A percentile compares a stretch with the other conserved stretches of the same genome.
Evolutionary conservation across 2,797 vertebrate species (phyloP).

Genomic region (Liparis tanakae): DNA sequence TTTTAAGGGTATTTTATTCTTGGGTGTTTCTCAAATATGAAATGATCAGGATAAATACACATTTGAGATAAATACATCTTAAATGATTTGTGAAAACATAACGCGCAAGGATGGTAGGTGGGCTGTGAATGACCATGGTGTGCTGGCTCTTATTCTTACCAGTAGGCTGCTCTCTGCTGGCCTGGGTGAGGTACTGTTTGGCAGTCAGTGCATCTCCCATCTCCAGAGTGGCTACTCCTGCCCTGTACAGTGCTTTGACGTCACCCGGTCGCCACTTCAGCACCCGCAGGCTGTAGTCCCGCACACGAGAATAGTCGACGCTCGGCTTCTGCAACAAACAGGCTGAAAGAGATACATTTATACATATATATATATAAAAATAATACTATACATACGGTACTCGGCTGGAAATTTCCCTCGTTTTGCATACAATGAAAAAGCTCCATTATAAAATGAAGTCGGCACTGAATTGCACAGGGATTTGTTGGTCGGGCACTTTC

Average conservation of each 20-base stretch:
- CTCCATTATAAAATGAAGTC: neutral
- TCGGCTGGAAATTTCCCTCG: neutral
- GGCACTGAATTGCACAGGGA: conserved; percentile 4
- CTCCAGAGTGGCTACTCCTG: conserved; percentile 89
- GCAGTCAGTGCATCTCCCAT: conserved; percentile 87
- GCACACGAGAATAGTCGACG: conserved; percentile 87
- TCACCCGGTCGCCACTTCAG: conserved; percentile 85
- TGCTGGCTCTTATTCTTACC: conserved; percentile 76
- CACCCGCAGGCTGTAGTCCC: conserved; percentile 89
- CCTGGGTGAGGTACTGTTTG: conserved; percentile 84
- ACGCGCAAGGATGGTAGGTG: neutral
- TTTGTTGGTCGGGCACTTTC: neutral
- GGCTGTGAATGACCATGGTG: neutral
- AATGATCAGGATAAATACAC: neutral
- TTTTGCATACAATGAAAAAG: neutral
- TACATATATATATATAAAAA: neutral
- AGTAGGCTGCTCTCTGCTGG: conserved; percentile 85
- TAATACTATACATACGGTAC: neutral
- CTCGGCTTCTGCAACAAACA: conserved; percentile 88
- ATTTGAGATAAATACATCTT: neutral
- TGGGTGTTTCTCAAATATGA: neutral
- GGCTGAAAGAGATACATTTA: conserved; percentile 74
- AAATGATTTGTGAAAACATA: neutral
- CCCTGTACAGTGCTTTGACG: conserved; percentile 90
- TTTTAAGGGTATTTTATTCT: neutral